A percentile compares a stretch with the other conserved stretches of the same genome.
Conservation (phyloP, 2,797 vertebrate species). For the Malacoctenus gilli region DNA sequence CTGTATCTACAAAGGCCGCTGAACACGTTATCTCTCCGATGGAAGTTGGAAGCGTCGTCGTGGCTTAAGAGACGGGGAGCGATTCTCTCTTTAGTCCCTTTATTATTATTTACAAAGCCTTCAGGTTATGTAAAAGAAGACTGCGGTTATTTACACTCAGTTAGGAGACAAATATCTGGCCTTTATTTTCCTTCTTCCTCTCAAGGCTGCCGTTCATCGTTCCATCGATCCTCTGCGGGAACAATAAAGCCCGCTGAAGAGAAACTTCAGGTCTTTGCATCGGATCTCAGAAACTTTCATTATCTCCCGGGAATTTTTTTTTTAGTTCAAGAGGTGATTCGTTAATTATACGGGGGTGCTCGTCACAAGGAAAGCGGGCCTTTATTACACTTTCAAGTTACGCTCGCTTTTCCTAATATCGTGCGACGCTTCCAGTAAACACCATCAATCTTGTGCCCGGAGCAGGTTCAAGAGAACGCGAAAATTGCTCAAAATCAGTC, state of each 20-base stretch:
- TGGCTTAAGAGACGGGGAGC: constrained; percentile 18
- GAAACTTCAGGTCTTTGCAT: too few species aligned
- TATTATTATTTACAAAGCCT: constrained; percentile 4
- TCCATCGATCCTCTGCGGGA: constrained; percentile 5
- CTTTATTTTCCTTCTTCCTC: background rate
- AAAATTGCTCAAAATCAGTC: constrained; percentile 4
- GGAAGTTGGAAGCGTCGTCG: constrained; percentile 1
- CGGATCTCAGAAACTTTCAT: constrained; percentile 27
- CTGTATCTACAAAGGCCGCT: too few species aligned
- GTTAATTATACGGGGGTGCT: constrained; percentile 31
- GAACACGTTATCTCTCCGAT: background rate
- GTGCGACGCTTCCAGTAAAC: constrained; percentile 27
- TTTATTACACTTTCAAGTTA: constrained; percentile 17
- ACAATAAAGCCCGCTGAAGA: too few species aligned
- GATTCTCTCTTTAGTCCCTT: constrained; percentile 10
- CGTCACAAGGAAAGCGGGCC: constrained; percentile 14
- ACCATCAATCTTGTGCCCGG: constrained; percentile 38
- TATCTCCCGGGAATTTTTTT: constrained; percentile 38
- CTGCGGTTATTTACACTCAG: constrained; percentile 13
- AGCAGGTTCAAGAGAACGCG: constrained; percentile 21
- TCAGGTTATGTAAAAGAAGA: constrained; percentile 2
- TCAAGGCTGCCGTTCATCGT: background rate
- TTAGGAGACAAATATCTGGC: constrained; percentile 9
- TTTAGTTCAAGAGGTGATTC: too few species aligned
- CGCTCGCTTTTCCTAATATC: constrained; percentile 23